Evolutionary conservation across 2,113 vertebrate species (phyloP).

Genomic region (Triplophysa tibetana): DNA sequence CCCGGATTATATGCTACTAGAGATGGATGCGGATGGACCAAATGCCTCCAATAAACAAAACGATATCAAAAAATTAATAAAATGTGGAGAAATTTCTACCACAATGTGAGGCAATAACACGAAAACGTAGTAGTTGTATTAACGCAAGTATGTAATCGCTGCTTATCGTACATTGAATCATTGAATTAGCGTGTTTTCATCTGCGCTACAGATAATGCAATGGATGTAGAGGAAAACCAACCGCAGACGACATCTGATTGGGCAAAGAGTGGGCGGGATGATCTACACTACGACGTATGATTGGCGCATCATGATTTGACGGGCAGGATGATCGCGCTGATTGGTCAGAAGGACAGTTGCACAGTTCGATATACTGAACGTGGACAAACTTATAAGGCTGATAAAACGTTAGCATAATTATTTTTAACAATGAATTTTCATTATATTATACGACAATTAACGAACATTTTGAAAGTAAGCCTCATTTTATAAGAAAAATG

Average conservation of each 20-base stretch:
- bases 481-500: too few species aligned
- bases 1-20: neutral
- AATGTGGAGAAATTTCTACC: neutral
- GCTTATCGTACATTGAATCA: neutral
- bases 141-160: neutral
- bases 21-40: constrained; percentile 7
- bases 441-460: too few species aligned
- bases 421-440: too few species aligned
- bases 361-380: neutral
- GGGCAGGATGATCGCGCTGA: neutral
- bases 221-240: neutral
- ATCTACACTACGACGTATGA: constrained; percentile 34
- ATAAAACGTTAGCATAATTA: neutral
- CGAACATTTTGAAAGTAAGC: too few species aligned
- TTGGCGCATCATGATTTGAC: constrained; percentile 46
- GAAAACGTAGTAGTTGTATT: neutral
- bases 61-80: neutral
- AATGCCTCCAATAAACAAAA: neutral
- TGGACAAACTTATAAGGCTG: neutral
- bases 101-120: neutral
- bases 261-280: constrained; percentile 47
- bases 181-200: constrained; percentile 16
- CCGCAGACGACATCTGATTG: constrained; percentile 45
- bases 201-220: neutral
- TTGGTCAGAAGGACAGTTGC: constrained; percentile 10